phyloP scores from a whole-genome alignment of 2,113 vertebrate genomes.

The Bufo gargarizans region DNA sequence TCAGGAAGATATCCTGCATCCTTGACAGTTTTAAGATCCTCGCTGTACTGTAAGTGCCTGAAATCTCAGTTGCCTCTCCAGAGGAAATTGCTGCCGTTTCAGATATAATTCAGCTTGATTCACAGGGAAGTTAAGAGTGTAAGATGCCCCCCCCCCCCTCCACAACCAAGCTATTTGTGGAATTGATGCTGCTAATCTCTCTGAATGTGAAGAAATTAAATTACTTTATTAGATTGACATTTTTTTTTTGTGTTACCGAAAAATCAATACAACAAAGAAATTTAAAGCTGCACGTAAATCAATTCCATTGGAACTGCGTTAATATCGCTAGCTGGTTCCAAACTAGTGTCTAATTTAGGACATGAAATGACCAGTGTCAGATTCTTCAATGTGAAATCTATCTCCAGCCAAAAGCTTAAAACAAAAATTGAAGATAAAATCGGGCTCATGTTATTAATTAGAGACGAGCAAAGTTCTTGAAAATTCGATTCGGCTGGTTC shows the following conservation, averaged over 20 bases:
- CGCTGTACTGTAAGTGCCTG: slow-evolving; percentile 59
- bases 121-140: slow-evolving; percentile 60
- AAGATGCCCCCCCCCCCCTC: slow-evolving; percentile 67
- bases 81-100: slow-evolving; percentile 73
- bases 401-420: background rate
- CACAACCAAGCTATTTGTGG: slow-evolving; percentile 58
- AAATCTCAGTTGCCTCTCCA: slow-evolving; percentile 70
- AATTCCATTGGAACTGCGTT: slow-evolving; percentile 51
- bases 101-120: slow-evolving; percentile 71
- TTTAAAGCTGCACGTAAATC: slow-evolving; percentile 55
- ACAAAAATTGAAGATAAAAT: background rate
- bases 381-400: background rate
- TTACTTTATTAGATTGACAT: slow-evolving; percentile 58
- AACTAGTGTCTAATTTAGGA: slow-evolving; percentile 14
- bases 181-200: slow-evolving; percentile 58
- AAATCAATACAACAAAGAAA: slow-evolving; percentile 56
- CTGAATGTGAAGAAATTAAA: slow-evolving; percentile 57
- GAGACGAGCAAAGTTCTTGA: too few relatives aligned
- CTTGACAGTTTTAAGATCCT: slow-evolving; percentile 27
- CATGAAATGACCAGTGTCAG: slow-evolving; percentile 4
- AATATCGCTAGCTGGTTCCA: slow-evolving; percentile 42
- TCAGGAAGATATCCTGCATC: slow-evolving; percentile 25
- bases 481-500: too few relatives aligned
- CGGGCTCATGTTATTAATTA: background rate
- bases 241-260: slow-evolving; percentile 53